Evolutionary conservation across 64 coral and sea anemone species (phyloP).

Genomic region (Acropora yongei): DNA sequence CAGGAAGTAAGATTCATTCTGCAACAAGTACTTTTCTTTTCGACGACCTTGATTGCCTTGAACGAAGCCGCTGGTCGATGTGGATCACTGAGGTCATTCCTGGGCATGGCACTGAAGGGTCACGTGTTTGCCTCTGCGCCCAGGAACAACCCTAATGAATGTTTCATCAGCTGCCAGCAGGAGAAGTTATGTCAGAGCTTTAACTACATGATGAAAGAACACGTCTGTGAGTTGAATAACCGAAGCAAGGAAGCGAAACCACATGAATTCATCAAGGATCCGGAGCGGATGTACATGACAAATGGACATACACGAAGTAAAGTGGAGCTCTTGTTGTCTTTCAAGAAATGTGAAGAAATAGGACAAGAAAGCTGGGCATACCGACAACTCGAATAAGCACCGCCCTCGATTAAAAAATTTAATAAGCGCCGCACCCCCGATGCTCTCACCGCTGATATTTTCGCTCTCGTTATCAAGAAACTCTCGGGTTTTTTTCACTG

Average conservation of each 20-base stretch:
- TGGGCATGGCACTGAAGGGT: conserved; percentile 13
- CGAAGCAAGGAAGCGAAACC: conserved; percentile 19
- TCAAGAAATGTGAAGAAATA: too few species aligned
- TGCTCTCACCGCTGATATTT: too few species aligned
- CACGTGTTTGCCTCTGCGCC: background rate
- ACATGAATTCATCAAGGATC: background rate
- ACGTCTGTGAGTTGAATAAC: conserved; percentile 24
- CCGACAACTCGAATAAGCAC: too few species aligned
- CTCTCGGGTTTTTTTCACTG: too few species aligned
- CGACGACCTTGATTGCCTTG: background rate
- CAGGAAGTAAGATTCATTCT: too few species aligned
- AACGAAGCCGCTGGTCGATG: conserved; percentile 1
- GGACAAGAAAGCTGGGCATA: too few species aligned
- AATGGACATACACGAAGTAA: background rate
- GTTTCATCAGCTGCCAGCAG: background rate
- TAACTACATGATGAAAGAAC: background rate
- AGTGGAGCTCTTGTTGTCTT: too few species aligned
- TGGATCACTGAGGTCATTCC: background rate
- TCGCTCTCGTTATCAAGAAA: too few species aligned
- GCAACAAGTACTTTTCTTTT: too few species aligned
- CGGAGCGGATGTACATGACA: background rate
- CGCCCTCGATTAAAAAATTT: too few species aligned
- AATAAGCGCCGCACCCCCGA: too few species aligned
- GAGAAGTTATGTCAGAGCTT: conserved; percentile 11
- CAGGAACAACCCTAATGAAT: background rate